Evolutionary conservation across 1,140 invertebrate genomes (phyloP).

Genomic region (Camponotus vicinus): DNA sequence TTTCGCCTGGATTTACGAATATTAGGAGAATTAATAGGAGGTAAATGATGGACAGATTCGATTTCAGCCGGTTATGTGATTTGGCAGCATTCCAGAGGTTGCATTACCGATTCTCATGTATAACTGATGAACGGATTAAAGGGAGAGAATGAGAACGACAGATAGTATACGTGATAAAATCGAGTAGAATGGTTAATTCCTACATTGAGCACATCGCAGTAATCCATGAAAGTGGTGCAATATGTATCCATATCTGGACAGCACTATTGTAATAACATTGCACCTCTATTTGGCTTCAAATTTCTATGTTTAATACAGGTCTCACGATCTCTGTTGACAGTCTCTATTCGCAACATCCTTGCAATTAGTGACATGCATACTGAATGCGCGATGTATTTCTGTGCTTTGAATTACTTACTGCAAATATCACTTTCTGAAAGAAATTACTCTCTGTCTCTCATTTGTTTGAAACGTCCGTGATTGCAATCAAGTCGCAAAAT

Average conservation of each 20-base stretch:
- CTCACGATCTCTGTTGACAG: too few species aligned
- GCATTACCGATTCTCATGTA: conserved; percentile 7
- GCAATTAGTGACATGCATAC: too few species aligned
- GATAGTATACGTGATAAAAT: conserved; percentile 12
- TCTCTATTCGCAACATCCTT: background rate
- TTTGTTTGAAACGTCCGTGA: too few species aligned
- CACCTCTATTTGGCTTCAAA: conserved; percentile 10
- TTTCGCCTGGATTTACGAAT: background rate
- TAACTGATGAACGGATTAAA: conserved; percentile 34
- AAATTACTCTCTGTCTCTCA: background rate
- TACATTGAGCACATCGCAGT: background rate
- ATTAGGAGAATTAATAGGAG: background rate
- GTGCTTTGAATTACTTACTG: background rate
- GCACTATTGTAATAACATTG: background rate
- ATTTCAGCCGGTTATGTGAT: background rate
- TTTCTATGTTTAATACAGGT: conserved; percentile 26
- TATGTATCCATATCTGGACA: background rate
- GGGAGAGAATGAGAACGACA: background rate
- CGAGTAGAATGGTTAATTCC: conserved; percentile 7
- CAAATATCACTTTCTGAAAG: background rate
- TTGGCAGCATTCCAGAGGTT: background rate
- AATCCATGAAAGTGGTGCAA: conserved; percentile 10
- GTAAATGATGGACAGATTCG: background rate
- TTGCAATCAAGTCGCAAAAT: conserved; percentile 1
- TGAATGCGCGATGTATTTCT: background rate